A percentile compares a stretch with the other conserved stretches of the same genome.
Conservation (phyloP, 2,113 vertebrate species). For the Pardalotus punctatus region DNA sequence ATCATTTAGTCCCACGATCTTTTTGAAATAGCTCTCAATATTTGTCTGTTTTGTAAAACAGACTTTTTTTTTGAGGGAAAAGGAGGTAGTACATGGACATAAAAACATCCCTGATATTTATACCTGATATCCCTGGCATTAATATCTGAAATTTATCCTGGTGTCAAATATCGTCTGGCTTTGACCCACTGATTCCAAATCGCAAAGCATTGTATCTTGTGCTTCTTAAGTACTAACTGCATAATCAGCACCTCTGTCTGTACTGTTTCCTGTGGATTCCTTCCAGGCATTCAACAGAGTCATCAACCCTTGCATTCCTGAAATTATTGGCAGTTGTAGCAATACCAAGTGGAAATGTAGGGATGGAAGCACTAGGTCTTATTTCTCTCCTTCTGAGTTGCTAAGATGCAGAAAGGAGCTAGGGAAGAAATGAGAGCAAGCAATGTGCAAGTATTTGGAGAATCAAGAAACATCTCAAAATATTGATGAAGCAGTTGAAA, state of each 20-base stretch:
- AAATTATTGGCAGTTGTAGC: not conserved
- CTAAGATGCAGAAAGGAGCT: not conserved
- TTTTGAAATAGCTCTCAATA: not conserved
- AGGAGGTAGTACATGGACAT: not conserved
- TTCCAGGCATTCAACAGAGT: not conserved
- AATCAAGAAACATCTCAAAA: not conserved
- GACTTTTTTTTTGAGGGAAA: accelerated
- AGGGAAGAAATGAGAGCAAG: not conserved
- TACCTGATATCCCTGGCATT: not conserved
- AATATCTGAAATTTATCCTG: not conserved
- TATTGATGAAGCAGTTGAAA: not conserved
- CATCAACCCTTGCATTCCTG: accelerated
- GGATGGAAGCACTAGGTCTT: not conserved
- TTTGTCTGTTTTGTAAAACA: not conserved
- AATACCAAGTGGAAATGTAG: not conserved
- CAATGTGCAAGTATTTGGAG: not conserved
- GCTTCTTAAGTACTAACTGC: not conserved
- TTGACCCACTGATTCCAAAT: not conserved
- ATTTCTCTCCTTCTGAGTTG: not conserved
- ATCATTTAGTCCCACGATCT: not conserved
- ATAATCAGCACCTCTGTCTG: not conserved
- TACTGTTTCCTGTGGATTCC: not conserved
- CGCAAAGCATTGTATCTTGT: not conserved
- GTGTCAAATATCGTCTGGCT: not conserved
- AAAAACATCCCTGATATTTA: not conserved